Evolutionary conservation across 2,888 invertebrate genomes (phyloP).

Genomic region (Drosophila lutescens): DNA sequence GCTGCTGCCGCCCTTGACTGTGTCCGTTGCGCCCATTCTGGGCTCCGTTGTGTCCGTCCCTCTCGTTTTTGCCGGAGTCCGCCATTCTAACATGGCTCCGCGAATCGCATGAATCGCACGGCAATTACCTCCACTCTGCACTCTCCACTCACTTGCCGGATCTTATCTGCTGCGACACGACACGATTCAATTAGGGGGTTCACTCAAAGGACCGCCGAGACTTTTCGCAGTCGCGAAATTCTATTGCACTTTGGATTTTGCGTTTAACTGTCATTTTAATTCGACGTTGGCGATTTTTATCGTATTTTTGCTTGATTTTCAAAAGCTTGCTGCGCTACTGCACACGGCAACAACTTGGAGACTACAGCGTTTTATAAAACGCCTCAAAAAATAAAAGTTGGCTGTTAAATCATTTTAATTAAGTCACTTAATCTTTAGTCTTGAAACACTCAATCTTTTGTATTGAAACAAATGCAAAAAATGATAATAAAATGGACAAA

Average conservation of each 20-base stretch:
- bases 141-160: constrained; percentile 8
- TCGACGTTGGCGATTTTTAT: neutral
- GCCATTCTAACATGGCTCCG: constrained; percentile 62
- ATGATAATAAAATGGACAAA: too few species aligned
- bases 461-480: neutral
- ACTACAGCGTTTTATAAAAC: too few species aligned
- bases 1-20: constrained; percentile 3
- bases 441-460: neutral
- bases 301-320: constrained; percentile 21
- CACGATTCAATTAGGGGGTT: constrained; percentile 15
- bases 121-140: constrained; percentile 3
- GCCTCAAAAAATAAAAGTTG: too few species aligned
- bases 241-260: constrained; percentile 53
- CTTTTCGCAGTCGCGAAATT: constrained; percentile 23
- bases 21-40: constrained; percentile 35
- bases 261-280: constrained; percentile 33
- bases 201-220: constrained; percentile 6
- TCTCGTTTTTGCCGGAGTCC: constrained; percentile 54
- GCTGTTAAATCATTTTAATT: neutral
- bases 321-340: constrained; percentile 18
- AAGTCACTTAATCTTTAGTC: neutral
- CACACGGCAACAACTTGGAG: neutral
- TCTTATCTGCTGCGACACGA: constrained; percentile 22
- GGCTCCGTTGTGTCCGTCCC: constrained; percentile 13
- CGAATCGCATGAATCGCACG: neutral